Conservation (phyloP, 2,797 vertebrate genomes). For the Syncerus caffer region DNA sequence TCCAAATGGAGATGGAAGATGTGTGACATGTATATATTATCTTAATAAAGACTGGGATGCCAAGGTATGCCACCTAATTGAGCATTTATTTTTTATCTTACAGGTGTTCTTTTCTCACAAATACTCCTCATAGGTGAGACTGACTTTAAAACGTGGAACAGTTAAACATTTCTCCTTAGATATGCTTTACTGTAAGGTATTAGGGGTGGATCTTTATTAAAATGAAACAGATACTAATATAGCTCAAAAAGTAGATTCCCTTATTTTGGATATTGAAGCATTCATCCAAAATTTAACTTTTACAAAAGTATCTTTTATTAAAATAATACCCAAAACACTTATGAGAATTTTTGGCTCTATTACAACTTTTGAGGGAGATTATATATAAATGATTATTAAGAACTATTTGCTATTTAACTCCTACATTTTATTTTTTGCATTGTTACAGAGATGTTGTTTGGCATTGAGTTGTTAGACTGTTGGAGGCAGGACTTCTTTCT, state of each 20-base stretch:
- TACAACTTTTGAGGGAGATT: not conserved
- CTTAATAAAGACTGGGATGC: conserved; percentile 97
- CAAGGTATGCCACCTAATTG: conserved; percentile 86
- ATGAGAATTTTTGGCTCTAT: not conserved
- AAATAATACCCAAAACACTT: not conserved
- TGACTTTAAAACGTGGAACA: not conserved
- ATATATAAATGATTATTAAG: not conserved
- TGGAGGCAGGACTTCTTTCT: not conserved
- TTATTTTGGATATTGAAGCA: not conserved
- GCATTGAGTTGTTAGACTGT: not conserved
- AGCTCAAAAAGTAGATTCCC: not conserved
- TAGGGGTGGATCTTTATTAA: not conserved
- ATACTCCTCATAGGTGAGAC: not conserved
- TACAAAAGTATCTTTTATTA: not conserved
- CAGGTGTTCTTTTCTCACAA: not conserved
- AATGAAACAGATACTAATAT: not conserved
- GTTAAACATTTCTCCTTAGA: not conserved
- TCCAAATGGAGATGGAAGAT: conserved; percentile 95
- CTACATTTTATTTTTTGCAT: not conserved
- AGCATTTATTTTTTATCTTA: not conserved
- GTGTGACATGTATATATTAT: conserved; percentile 98
- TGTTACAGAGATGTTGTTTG: not conserved
- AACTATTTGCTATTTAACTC: not conserved
- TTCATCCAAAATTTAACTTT: not conserved
- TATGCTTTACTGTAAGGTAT: not conserved